Base-by-base conservation (phyloP, 2,113 vertebrate genomes). In the Uria aalge region DNA sequence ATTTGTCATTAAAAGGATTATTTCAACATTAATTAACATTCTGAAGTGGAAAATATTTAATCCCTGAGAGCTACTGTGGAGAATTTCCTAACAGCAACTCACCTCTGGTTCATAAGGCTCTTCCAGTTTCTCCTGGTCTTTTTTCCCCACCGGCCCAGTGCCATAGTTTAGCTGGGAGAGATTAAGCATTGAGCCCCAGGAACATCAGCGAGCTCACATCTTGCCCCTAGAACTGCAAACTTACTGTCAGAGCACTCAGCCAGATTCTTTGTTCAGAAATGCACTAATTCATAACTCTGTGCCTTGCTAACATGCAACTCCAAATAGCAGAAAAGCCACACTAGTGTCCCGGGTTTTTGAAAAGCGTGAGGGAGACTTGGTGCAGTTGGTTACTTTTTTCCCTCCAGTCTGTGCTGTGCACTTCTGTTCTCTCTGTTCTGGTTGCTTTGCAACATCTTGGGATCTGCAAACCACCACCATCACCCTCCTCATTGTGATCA, bases 51-150 rank as follows among this genome's bases (percentile, higher is more conserved):
- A 92, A 84, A 92, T 80, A 77, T 64, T 63, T 63, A 26, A 77
- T 57, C 19, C 9, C 16, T 34, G 47, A 82, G 66, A 80, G 18
- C 24, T 68, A 59, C 56, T 91, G 2, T 21, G 6, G 53, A 68
- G 32, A 77, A 80, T 50, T 76, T 74, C 71, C 62, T 90, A 71
- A 52, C 30, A 63, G 41, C 60, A 60, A 50, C 90, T 98, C 79
- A 98, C 98, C 98, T 99, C 97, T 17, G 98, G 98, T 92, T 99
- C 98, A 74, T 98, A 98, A 96, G 94, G 98, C 88, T 98, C 97
- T 76, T 98, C 97, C 85, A 98, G 41, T 67, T 98, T 98, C 90
- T 98, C 97, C 62, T 98, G 97, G 23, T 96, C 92, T 82, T 85
- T 95, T 90, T 94, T 97, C 69, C 98, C 95, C 71, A 98, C 60